A percentile compares a stretch with the other conserved stretches of the same genome.
These are phyloP conservation scores for Aythya baeri DNA, from an alignment of 2,113 vertebrate species.

Conservation along the genomic window DNA sequence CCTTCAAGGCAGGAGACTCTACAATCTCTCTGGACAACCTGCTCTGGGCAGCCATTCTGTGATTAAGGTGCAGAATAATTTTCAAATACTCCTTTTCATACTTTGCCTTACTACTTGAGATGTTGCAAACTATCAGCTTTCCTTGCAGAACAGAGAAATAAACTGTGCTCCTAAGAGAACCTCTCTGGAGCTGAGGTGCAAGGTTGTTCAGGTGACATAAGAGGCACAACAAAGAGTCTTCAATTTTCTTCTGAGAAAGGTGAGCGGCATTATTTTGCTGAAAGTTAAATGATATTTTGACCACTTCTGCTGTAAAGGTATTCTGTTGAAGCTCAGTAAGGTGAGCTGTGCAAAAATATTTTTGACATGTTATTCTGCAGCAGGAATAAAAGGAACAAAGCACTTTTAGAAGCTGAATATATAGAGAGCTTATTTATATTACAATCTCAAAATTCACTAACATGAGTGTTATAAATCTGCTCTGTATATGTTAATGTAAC, in stretches of 20 bases:
- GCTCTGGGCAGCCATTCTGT: no score
- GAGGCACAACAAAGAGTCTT: conserved; percentile 89
- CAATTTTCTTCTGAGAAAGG: conserved; percentile 87
- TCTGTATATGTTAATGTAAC: neutral
- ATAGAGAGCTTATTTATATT: neutral
- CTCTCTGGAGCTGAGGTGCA: conserved; percentile 81
- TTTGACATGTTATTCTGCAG: neutral
- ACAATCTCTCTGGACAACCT: no score
- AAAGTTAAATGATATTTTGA: neutral
- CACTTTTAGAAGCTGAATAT: neutral
- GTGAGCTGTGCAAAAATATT: neutral
- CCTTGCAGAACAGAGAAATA: conserved; percentile 79
- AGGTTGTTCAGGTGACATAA: conserved; percentile 89
- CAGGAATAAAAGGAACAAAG: neutral
- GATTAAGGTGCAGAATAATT: no score
- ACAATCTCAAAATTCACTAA: neutral
- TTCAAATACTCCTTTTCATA: neutral
- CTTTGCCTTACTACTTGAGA: neutral
- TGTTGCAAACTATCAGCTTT: neutral
- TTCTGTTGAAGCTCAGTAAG: neutral
- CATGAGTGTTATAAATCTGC: neutral
- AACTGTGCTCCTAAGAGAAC: conserved; percentile 73
- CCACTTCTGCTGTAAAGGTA: neutral
- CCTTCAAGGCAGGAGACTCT: no score
- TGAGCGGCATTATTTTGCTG: conserved; percentile 5